phyloP scores from a whole-genome alignment of 1,140 invertebrate genomes.

The Mamestra configurata region DNA sequence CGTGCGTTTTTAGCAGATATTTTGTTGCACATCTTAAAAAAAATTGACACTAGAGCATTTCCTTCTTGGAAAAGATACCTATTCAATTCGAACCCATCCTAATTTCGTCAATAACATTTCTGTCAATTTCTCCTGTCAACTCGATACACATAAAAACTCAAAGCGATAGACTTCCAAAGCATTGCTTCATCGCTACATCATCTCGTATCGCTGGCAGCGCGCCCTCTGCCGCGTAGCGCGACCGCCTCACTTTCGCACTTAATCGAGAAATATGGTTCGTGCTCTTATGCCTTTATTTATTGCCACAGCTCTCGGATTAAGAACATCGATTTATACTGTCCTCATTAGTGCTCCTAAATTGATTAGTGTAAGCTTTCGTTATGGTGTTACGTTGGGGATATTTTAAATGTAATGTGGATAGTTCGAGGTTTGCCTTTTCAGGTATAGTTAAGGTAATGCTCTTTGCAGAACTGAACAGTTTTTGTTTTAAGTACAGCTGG shows the following conservation, averaged over 20 bases:
- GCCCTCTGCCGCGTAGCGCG: conserved; percentile 50
- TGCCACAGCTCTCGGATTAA: conserved; percentile 76
- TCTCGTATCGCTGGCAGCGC: conserved; percentile 33
- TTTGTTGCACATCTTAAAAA: no score
- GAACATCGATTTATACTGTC: conserved; percentile 80
- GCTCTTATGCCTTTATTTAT: conserved; percentile 86
- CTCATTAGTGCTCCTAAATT: conserved; percentile 82
- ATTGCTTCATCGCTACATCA: conserved; percentile 29
- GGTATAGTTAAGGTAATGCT: neutral
- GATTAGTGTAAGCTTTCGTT: conserved; percentile 71
- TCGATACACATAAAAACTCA: neutral
- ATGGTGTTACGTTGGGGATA: conserved; percentile 41
- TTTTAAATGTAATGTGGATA: conserved; percentile 20
- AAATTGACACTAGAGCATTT: no score
- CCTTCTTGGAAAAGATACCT: no score
- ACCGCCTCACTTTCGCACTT: conserved; percentile 82
- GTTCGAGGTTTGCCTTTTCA: neutral
- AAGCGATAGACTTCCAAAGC: neutral
- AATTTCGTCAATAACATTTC: neutral
- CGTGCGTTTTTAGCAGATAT: no score
- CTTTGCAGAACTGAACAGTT: neutral
- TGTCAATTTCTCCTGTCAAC: neutral
- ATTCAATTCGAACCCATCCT: no score
- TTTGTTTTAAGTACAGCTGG: neutral
- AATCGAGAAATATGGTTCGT: conserved; percentile 86